phyloP scores from a whole-genome alignment of 2,113 vertebrate genomes.

The Alligator mississippiensis region DNA sequence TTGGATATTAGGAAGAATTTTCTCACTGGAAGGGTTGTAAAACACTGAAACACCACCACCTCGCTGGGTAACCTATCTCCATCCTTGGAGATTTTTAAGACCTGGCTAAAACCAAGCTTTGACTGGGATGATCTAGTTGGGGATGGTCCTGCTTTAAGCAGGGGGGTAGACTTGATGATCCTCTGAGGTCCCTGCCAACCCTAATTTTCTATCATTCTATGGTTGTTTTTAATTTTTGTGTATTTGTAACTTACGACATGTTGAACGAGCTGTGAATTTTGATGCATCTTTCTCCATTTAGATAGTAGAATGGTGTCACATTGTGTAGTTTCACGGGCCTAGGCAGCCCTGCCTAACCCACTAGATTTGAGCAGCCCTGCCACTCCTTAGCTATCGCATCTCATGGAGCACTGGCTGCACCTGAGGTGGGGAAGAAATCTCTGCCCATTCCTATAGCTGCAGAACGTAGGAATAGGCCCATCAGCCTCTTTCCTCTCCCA shows the following conservation, averaged over 20 bases:
- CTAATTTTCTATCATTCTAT: no score
- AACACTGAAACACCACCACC: no score
- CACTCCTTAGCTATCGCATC: not conserved
- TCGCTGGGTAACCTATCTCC: no score
- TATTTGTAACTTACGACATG: not conserved
- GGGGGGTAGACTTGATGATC: no score
- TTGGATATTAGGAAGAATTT: no score
- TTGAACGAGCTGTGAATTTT: not conserved
- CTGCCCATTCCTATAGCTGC: not conserved
- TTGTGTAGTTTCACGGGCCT: accelerated
- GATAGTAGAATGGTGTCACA: not conserved
- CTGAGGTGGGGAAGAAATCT: not conserved
- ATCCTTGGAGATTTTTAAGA: no score
- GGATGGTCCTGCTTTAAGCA: no score
- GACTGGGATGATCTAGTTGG: no score
- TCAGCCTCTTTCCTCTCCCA: not conserved
- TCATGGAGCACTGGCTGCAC: not conserved
- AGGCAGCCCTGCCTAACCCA: not conserved
- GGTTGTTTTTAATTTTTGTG: not conserved
- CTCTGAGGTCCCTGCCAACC: no score
- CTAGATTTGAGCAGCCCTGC: not conserved
- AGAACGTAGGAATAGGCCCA: not conserved
- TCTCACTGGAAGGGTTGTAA: no score
- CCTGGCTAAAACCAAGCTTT: no score
- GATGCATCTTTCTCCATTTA: not conserved